Base-by-base conservation (phyloP, 2,113 vertebrate genomes). In the Rhinolophus sinicus region DNA sequence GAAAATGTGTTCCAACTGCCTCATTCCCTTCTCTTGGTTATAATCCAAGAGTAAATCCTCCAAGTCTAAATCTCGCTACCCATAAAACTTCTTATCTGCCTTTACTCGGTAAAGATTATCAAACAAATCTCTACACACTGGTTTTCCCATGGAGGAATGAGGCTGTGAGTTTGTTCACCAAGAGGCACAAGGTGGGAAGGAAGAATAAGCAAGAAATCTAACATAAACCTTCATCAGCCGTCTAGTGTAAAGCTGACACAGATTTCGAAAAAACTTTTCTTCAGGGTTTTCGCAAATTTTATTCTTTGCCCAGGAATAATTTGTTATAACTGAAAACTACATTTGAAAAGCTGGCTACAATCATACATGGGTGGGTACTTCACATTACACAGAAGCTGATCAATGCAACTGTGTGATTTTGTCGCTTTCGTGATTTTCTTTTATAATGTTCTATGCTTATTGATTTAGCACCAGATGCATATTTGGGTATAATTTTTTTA, bases 1-100 rank as follows among this genome's bases (percentile, higher is more conserved):
- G 90, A 96, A 97, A 97, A 91, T 13, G 1, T 35, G 94, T 97
- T 98, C 96, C 96, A 95, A 95, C 33, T 73, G 69, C 83, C 84
- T 95, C 62, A 95, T 88, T 77, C 95, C 93, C 8, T 82, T 94
- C 54, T 83, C 81, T 96, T 96, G 98, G 90, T 96, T 73, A 56
- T 9, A 76, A 93, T 92, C 95, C 92, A 84, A 96, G 28, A 97
- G 65, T 54, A 97, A 97, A 97, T 96, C 95, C 3, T 54, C 44
- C 96, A 95, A 97, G 96, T 60, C n/a, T 91, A 94, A 98, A 96
- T 90, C 82, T 9, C 0, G 1, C 24, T 92, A 94, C 65, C 13
- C 70, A 97, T 65, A 89, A 97, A 97, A 95, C 87, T 95, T 10
- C 35, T 97, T 97, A 96, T 94, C 92, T 62, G 87, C 28, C 89